Conservation (phyloP, 1,140 invertebrate species). For the Lysiphlebus fabarum region DNA sequence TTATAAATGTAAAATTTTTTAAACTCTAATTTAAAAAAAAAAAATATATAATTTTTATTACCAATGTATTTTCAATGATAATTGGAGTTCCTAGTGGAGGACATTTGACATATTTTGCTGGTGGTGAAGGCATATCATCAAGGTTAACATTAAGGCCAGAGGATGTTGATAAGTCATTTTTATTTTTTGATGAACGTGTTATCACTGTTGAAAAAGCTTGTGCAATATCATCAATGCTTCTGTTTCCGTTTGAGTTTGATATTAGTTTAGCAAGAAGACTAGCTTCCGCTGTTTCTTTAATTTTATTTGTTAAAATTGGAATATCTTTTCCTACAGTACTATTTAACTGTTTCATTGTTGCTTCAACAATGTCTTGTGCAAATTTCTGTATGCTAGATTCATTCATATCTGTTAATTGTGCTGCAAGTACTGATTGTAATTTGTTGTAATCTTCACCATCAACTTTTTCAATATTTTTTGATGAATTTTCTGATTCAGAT, state of each 20-base stretch:
- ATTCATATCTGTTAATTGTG: slow-evolving; percentile 17
- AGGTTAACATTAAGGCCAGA: slow-evolving; percentile 17
- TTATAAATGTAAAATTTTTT: slow-evolving; percentile 17
- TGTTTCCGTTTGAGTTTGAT: slow-evolving; percentile 8
- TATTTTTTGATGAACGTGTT: slow-evolving; percentile 14
- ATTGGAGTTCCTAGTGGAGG: slow-evolving; percentile 36
- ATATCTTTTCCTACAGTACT: slow-evolving; percentile 5
- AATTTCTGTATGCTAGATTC: slow-evolving; percentile 21
- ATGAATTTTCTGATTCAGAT: slow-evolving; percentile 1
- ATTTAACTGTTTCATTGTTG: slow-evolving; percentile 22
- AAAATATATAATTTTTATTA: slow-evolving; percentile 9
- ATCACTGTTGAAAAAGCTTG: slow-evolving; percentile 22
- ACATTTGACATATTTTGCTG: slow-evolving; percentile 27
- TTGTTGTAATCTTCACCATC: slow-evolving; percentile 20
- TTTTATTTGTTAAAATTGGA: not conserved
- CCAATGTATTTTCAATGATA: slow-evolving; percentile 28
- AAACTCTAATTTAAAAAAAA: not conserved
- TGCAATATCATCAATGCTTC: slow-evolving; percentile 19
- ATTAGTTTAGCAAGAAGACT: slow-evolving; percentile 18
- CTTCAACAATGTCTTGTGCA: slow-evolving; percentile 20
- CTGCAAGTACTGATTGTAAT: slow-evolving; percentile 14
- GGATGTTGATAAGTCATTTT: slow-evolving; percentile 6
- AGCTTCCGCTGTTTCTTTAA: not conserved
- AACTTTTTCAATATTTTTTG: slow-evolving; percentile 20
- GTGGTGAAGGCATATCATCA: slow-evolving; percentile 20